Evolutionary conservation across 2,113 vertebrate species (phyloP), one percentile per base, ranked within the genome.

Genomic region (Beaufortia kweichowensis): DNA sequence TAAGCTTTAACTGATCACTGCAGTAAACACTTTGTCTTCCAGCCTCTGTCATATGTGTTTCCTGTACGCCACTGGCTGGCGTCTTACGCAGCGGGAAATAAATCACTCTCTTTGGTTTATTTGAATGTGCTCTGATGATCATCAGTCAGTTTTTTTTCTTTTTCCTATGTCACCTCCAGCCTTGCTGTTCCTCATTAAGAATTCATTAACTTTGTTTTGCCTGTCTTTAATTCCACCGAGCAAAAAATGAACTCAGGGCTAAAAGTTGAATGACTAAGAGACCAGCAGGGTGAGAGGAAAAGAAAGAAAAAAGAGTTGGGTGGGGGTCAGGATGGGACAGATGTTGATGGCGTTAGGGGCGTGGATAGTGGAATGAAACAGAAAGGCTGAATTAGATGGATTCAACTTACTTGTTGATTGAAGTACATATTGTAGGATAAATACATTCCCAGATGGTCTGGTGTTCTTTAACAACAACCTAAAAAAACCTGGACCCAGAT

Each of bases 131-230:
- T 78, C 57, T 78, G 55, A 64, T 60, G 41, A 66, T 76, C 77
- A 82, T 82, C 72, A 64, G 70, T 79, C 81, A 82, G 53, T 60
- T 17, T 61, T 50, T 77, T 50, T 26, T 9, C 24, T 39, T 39
- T 59, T 67, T 46, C 21, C 60, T 21, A 12, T 56, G 41, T 43
- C 69, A 67, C 79, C 67, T 66, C 33, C 65, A 74, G 63, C 70
- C 69, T 62, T 21, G 41, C 14, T 46, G 24, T 39, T 29, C 31
- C 81, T 79, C 76, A 79, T 82, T 79, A 79, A 79, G 65, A 79
- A 82, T 82, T 79, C 76, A 82, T 82, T 82, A 75, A 75, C 76
- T 79, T 79, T 76, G 80, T 82, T 82, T 82, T 75, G 39, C 66
- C 50, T 76, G 63, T 76, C 76, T 60, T 71, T 71, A 79, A 82